Evolutionary conservation across 2,113 vertebrate genomes (phyloP), one percentile per base, ranked within the genome.

Genomic region (Ardeotis arabs): DNA sequence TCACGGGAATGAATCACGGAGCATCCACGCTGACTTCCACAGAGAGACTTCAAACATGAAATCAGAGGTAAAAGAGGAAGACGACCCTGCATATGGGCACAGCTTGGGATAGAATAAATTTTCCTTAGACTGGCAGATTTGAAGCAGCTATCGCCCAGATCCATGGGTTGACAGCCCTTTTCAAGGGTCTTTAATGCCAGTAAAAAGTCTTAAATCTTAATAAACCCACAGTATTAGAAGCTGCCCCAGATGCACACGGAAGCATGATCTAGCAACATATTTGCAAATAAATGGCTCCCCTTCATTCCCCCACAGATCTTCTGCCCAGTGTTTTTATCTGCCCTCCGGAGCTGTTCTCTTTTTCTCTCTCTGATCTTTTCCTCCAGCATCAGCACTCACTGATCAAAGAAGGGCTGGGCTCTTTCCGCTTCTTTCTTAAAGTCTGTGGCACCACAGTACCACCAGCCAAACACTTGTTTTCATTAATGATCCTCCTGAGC

Each of bases 1-100:
- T 85, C 74, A 37, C 56, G 89, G 84, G 81, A 92, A 72, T 89
- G 85, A 94, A 68, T 91, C 94, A 91, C 2, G 12, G 81, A 93
- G 39, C 74, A 93, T 58, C 49, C 49, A 69, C 60, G 23, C 16
- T 4, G 33, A 6, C 74, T 78, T 84, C 62, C 31, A 39, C 70
- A 55, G 93, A 56, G 76, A n/a, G 9, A 49, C 27, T 72, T 52
- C 41, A 75, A 59, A 83, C 27, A n/a, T 2, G 10, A 63, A 78
- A 64, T 45, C 44, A 16, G 5, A 11, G 33, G 44, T 49, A 37
- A 60, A 75, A 69, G 29, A 28, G 28, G 41, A 77, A 74, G 37
- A 53, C 3, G 12, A 72, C 27, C 56, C 44, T 72, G 53, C 23
- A 64, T 15, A 49, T 13, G 19, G 47, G 28, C 73, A 75, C 45